Conservation (phyloP, 2,113 vertebrate genomes). For the Lota lota region DNA sequence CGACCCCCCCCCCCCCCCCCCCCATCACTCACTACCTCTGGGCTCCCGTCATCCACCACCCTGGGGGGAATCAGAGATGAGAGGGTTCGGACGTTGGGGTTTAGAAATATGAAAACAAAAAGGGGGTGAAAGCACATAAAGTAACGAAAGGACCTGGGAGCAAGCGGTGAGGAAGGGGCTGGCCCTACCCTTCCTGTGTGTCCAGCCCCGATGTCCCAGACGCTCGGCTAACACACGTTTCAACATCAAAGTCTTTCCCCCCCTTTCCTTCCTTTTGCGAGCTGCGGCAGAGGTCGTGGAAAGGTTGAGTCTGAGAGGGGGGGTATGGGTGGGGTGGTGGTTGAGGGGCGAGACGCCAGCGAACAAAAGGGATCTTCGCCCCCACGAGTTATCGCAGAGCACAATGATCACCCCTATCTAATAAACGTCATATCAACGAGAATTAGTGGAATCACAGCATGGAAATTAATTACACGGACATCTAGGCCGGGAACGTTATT, state of each 20-base stretch:
- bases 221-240: conserved; percentile 25
- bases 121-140: conserved; percentile 14
- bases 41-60: too few species aligned
- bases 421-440: conserved; percentile 39
- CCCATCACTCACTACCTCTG: too few species aligned
- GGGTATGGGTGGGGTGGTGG: too few species aligned
- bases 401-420: conserved; percentile 26
- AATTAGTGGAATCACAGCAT: conserved; percentile 32
- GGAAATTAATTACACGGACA: conserved; percentile 31
- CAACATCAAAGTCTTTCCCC: conserved; percentile 40
- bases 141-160: conserved; percentile 13
- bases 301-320: conserved; percentile 36
- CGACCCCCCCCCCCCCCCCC: conserved; percentile 12
- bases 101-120: conserved; percentile 14
- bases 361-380: conserved; percentile 48
- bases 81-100: conserved; percentile 19
- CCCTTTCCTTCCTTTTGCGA: conserved; percentile 34
- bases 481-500: conserved; percentile 24
- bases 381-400: conserved; percentile 41
- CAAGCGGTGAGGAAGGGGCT: not conserved
- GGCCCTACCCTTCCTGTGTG: conserved; percentile 19
- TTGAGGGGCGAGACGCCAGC: conserved; percentile 33
- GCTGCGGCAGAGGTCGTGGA: conserved; percentile 47
- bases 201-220: conserved; percentile 31
- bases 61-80: conserved; percentile 32